Conservation (phyloP, 2,113 vertebrate genomes). For the Sterna hirundo region DNA sequence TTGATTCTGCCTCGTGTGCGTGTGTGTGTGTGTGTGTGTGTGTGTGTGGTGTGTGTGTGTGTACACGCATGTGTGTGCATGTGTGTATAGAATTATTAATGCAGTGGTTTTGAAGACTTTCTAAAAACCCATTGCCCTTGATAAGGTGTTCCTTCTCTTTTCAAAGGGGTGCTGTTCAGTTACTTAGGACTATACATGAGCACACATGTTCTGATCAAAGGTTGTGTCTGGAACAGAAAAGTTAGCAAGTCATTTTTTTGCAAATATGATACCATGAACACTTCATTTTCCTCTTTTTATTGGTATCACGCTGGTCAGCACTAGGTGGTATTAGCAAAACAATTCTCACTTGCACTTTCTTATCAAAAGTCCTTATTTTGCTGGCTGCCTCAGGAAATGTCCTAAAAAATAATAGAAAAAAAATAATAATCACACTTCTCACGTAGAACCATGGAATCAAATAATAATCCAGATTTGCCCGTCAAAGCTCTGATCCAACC, state of each 20-base stretch:
- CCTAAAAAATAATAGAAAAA: background rate
- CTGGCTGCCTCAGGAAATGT: background rate
- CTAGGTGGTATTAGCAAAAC: background rate
- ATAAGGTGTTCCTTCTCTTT: background rate
- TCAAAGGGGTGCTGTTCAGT: background rate
- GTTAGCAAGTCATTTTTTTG: background rate
- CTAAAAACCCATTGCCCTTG: background rate
- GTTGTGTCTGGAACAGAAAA: background rate
- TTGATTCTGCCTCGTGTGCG: accelerated
- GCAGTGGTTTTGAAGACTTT: background rate
- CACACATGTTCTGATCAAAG: background rate
- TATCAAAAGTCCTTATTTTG: background rate
- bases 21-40: accelerated
- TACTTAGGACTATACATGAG: background rate
- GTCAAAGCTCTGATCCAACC: background rate
- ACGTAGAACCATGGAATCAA: background rate
- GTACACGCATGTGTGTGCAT: accelerated
- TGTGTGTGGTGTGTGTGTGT: accelerated
- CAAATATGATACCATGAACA: background rate
- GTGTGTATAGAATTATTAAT: background rate
- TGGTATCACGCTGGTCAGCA: background rate
- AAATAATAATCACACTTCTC: background rate
- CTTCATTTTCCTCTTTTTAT: background rate
- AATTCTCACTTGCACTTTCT: background rate
- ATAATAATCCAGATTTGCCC: background rate